Conservation (phyloP, 2,888 invertebrate genomes). For the Cordilura impudica region DNA sequence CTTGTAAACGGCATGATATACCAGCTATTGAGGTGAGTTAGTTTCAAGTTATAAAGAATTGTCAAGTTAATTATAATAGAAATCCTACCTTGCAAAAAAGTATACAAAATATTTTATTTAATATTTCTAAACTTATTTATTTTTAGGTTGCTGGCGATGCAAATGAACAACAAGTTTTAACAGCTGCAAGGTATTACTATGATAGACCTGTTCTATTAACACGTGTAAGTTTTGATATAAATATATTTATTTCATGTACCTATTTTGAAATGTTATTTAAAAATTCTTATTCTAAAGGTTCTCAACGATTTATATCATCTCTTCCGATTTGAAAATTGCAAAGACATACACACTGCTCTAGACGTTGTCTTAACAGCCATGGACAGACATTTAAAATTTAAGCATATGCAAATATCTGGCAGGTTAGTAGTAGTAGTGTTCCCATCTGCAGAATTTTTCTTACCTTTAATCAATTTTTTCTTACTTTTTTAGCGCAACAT, state of each 20-base stretch:
- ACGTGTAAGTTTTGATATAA: conserved; percentile 68
- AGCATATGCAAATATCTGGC: conserved; percentile 95
- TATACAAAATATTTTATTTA: neutral
- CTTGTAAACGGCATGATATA: conserved; percentile 93
- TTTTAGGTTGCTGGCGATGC: conserved; percentile 92
- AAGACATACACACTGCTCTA: conserved; percentile 86
- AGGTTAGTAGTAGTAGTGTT: conserved; percentile 85
- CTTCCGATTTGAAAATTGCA: conserved; percentile 90
- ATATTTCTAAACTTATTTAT: neutral
- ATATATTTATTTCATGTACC: neutral
- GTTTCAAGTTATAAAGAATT: neutral
- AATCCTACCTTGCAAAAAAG: no score
- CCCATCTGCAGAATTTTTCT: no score
- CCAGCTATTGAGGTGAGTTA: conserved; percentile 89
- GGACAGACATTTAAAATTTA: conserved; percentile 90
- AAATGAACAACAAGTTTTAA: conserved; percentile 92
- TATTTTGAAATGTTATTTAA: neutral
- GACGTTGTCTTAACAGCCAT: conserved; percentile 92
- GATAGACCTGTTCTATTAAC: conserved; percentile 89
- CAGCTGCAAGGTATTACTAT: conserved; percentile 89
- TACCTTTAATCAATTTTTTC: neutral
- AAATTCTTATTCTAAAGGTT: conserved; percentile 80
- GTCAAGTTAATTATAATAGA: neutral
- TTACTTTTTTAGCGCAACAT: conserved; percentile 85
- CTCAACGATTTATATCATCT: conserved; percentile 94